Evolutionary conservation across 2,797 vertebrate genomes (phyloP).

Genomic region (Neosilurus mollespiculum): DNA sequence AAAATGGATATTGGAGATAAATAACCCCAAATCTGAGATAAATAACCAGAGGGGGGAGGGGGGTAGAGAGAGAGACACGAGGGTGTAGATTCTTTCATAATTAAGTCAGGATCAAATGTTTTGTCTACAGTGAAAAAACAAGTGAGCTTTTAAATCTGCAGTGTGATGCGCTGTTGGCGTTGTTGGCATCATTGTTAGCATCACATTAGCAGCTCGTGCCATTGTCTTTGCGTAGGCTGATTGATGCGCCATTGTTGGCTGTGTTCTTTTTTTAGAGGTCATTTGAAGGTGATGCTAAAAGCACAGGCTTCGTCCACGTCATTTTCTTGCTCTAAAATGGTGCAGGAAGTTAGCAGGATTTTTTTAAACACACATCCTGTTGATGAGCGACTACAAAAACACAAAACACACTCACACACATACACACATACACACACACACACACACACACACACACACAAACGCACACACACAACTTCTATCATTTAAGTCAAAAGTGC

Average conservation of each 20-base stretch:
- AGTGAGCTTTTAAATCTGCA: slow-evolving; percentile 9
- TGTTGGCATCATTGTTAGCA: slow-evolving; percentile 31
- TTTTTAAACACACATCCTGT: slow-evolving; percentile 54
- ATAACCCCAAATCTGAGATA: too few relatives aligned
- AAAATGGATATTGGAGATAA: not conserved
- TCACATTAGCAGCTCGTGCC: slow-evolving; percentile 6
- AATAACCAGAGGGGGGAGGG: not conserved
- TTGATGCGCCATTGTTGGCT: slow-evolving; percentile 43
- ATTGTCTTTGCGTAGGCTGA: slow-evolving; percentile 44
- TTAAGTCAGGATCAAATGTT: not conserved
- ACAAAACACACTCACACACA: not conserved
- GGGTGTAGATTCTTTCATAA: not conserved
- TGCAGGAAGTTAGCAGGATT: slow-evolving; percentile 44
- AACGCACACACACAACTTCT: slow-evolving; percentile 33
- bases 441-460: not conserved
- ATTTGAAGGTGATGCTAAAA: slow-evolving; percentile 39
- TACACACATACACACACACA: not conserved
- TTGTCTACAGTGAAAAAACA: slow-evolving; percentile 30
- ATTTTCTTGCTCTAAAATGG: slow-evolving; percentile 42
- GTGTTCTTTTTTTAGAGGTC: slow-evolving; percentile 29
- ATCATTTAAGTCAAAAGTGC: slow-evolving; percentile 8
- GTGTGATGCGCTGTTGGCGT: not conserved
- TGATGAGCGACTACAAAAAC: slow-evolving; percentile 39
- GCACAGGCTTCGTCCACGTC: slow-evolving; percentile 20
- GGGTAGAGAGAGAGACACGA: too few relatives aligned